Evolutionary conservation across 2,113 vertebrate species (phyloP).

Genomic region (Ptychochromis oligacanthus): DNA sequence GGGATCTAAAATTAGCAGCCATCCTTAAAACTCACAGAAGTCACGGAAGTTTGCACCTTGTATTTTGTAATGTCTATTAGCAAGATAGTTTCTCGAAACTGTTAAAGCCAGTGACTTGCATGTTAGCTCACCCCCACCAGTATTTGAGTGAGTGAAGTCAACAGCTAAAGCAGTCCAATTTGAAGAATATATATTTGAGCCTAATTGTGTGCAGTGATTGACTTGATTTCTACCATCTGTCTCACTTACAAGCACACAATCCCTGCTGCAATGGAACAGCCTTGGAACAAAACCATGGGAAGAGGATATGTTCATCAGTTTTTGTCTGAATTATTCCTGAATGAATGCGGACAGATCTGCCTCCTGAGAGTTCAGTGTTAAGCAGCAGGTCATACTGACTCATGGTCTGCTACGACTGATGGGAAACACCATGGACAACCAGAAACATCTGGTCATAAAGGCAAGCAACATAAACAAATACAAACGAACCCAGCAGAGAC

Average conservation of each 20-base stretch:
- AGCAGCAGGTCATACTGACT: constrained; percentile 41
- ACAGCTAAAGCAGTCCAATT: not conserved
- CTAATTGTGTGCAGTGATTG: not conserved
- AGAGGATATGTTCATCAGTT: not conserved
- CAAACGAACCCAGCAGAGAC: constrained; percentile 4
- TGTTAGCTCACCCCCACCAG: not conserved
- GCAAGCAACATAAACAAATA: constrained; percentile 36
- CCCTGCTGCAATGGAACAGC: not conserved
- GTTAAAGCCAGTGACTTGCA: not conserved
- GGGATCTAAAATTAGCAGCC: not conserved
- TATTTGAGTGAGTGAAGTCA: not conserved
- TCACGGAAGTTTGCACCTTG: not conserved
- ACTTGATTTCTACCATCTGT: not conserved
- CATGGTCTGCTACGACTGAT: constrained; percentile 25
- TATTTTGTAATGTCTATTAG: not conserved
- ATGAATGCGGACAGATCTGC: not conserved
- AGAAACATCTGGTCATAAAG: constrained; percentile 58
- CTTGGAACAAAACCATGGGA: constrained; percentile 9
- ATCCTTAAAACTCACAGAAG: not conserved
- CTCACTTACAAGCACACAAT: not conserved
- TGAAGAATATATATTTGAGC: not conserved
- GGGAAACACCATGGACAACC: constrained; percentile 44
- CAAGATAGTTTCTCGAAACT: not conserved
- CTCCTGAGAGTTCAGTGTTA: not conserved
- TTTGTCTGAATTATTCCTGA: constrained; percentile 28